These are phyloP conservation scores for Mythimna impura DNA, from an alignment of 2,888 invertebrate genomes.

Conservation along the genomic window DNA sequence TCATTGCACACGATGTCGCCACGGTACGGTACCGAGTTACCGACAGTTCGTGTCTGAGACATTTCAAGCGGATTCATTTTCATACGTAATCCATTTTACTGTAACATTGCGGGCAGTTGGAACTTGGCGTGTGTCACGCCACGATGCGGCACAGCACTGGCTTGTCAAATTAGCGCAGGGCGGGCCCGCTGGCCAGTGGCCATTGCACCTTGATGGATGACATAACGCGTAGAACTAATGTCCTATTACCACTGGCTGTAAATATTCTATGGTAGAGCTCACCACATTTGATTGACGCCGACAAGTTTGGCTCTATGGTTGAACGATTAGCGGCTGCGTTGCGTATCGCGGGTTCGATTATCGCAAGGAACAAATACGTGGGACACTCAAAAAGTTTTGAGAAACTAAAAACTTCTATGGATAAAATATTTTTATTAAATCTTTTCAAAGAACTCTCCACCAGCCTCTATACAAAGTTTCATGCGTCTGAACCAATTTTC, in stretches of 20 bases:
- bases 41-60: slow-evolving; percentile 56
- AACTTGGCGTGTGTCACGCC: slow-evolving; percentile 79
- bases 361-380: no score
- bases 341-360: no score
- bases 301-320: no score
- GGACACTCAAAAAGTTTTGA: no score
- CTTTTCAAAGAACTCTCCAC: no score
- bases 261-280: not conserved
- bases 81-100: slow-evolving; percentile 65
- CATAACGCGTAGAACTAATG: slow-evolving; percentile 34
- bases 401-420: no score
- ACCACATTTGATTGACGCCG: not conserved
- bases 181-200: slow-evolving; percentile 68
- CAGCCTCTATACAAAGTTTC: no score
- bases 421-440: no score
- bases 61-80: slow-evolving; percentile 62
- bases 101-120: slow-evolving; percentile 61
- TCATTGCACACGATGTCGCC: slow-evolving; percentile 41
- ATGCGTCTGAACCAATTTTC: no score
- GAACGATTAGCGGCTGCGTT: no score
- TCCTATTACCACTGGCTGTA: not conserved
- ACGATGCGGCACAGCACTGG: slow-evolving; percentile 73
- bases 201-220: slow-evolving; percentile 64
- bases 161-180: slow-evolving; percentile 73
- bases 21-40: slow-evolving; percentile 27